These are phyloP conservation scores for Ochlodes sylvanus DNA, from an alignment of 2,888 invertebrate species.

Conservation along the genomic window DNA sequence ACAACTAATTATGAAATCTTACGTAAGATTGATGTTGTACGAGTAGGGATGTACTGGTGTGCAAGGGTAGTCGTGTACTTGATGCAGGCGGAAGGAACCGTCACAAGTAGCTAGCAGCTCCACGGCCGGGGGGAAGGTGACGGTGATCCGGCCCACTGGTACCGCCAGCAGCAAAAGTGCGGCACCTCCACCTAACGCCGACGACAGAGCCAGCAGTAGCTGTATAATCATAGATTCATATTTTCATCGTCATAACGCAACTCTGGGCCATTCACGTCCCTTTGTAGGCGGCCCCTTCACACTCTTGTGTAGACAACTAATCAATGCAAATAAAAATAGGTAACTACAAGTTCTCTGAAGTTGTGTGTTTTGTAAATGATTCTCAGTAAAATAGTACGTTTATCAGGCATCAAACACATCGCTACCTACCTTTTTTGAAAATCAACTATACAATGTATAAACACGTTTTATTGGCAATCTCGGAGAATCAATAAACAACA, in stretches of 20 bases:
- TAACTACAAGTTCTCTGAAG: too few species aligned
- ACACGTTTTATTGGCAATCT: too few species aligned
- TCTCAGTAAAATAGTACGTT: too few species aligned
- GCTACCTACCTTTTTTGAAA: too few species aligned
- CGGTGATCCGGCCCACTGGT: conserved; percentile 88
- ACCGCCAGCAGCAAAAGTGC: conserved; percentile 88
- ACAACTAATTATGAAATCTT: conserved; percentile 46
- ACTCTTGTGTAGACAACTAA: too few species aligned
- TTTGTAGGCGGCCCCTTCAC: too few species aligned
- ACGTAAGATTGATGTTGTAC: conserved; percentile 79
- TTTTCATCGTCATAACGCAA: neutral
- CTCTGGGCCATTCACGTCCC: too few species aligned
- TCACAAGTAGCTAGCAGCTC: conserved; percentile 85
- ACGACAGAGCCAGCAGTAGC: conserved; percentile 88
- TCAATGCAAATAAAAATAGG: too few species aligned
- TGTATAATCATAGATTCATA: conserved; percentile 51
- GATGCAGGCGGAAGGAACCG: conserved; percentile 62
- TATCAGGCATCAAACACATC: too few species aligned
- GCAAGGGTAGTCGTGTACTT: conserved; percentile 80
- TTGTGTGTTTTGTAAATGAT: too few species aligned
- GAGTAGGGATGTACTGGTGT: conserved; percentile 73
- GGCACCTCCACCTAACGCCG: conserved; percentile 87
- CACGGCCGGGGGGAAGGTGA: conserved; percentile 86
- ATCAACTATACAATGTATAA: too few species aligned
- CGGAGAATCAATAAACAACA: too few species aligned